Conservation (phyloP, 2,113 vertebrate species). For the Syngnathus scovelli region DNA sequence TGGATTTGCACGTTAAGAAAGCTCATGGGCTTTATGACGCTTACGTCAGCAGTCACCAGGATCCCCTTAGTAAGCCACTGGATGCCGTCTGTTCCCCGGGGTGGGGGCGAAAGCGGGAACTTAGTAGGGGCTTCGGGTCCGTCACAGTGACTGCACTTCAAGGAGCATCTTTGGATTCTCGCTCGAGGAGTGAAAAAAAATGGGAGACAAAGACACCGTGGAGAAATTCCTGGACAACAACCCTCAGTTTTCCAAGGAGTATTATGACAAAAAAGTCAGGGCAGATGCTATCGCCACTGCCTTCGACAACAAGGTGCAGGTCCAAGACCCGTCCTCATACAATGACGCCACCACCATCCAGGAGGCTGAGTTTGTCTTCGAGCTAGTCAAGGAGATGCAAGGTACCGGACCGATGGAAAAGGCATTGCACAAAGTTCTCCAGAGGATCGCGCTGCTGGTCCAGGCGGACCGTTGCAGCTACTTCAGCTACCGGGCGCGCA, state of each 20-base stretch:
- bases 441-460: slow-evolving; percentile 73
- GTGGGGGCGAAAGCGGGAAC: no score
- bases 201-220: slow-evolving; percentile 78
- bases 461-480: slow-evolving; percentile 79
- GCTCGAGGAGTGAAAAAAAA: slow-evolving; percentile 35
- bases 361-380: slow-evolving; percentile 74
- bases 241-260: slow-evolving; percentile 81
- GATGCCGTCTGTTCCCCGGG: slow-evolving; percentile 70
- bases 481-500: slow-evolving; percentile 72
- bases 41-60: slow-evolving; percentile 73
- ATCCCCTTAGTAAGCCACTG: slow-evolving; percentile 79
- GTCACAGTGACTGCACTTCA: background rate
- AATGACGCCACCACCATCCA: slow-evolving; percentile 73
- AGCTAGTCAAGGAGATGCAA: slow-evolving; percentile 71
- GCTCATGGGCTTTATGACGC: slow-evolving; percentile 77
- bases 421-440: slow-evolving; percentile 68
- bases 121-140: background rate
- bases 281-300: slow-evolving; percentile 65
- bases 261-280: slow-evolving; percentile 76
- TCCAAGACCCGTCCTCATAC: slow-evolving; percentile 69
- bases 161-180: slow-evolving; percentile 21
- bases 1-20: slow-evolving; percentile 78
- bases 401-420: slow-evolving; percentile 61
- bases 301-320: slow-evolving; percentile 61
- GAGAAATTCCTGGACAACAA: slow-evolving; percentile 85